Evolutionary conservation across 2,888 invertebrate genomes (phyloP), one percentile per base, ranked within the genome.

Genomic region (Sthenelais limicola): DNA sequence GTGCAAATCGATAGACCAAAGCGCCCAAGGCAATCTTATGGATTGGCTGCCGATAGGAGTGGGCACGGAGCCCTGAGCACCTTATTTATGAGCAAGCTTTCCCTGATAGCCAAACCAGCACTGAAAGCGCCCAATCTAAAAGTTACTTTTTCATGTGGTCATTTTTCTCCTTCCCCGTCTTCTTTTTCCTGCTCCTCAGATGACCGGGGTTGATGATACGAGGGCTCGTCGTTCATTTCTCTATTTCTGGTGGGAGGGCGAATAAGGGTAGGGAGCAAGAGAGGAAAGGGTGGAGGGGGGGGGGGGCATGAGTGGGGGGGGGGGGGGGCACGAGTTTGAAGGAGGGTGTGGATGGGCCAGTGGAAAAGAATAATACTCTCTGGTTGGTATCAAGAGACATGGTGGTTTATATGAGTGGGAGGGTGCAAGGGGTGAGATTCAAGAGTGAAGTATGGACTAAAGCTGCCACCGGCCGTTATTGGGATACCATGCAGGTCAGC

Each of bases 141-240:
- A 52, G 52, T 52, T 52, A 52, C 52, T 52, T 52, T 30, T 52
- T 24, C 21, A 24, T 12, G 51, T 5, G 51, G 21, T 24, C 52
- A 52, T 52, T 52, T 24, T 24, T 52, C 52, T 52, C 30, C 52
- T 26, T 52, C 52, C 30, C 30, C 30, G 52, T n/a, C n/a, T n/a
- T n/a, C n/a, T n/a, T n/a, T n/a, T n/a, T n/a, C n/a, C n/a, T n/a
- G n/a, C n/a, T n/a, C n/a, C n/a, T 24, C 52, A 26, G 52, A 52
- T 52, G 52, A 52, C 52, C 52, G n/a, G 24, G 3, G 26, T 15
- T 52, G 21, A 52, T 24, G 52, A 52, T 30, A 24, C 52, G 18
- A n/a, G n/a, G n/a, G n/a, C n/a, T n/a, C n/a, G 26, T 52, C 52
- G 26, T 52, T 52, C 30, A 52, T 52, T 52, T 52, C 52, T 52